Evolutionary conservation across 2,888 invertebrate genomes (phyloP).

Genomic region (Agrotis clavis): DNA sequence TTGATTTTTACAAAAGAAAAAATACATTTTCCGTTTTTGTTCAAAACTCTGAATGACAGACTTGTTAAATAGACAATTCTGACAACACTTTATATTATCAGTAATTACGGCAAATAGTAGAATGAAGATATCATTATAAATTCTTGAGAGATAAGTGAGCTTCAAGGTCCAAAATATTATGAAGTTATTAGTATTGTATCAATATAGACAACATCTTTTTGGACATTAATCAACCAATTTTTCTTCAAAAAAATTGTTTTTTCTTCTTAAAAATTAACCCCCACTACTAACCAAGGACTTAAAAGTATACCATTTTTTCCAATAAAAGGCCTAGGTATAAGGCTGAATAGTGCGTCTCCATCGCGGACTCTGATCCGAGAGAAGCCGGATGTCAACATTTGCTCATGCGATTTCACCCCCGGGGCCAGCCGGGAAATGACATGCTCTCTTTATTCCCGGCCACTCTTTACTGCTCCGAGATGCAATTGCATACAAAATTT

Average conservation of each 20-base stretch:
- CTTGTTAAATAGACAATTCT: too few relatives aligned
- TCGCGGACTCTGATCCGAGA: constrained; percentile 71
- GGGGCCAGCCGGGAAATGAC: constrained; percentile 83
- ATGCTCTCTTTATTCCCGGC: constrained; percentile 76
- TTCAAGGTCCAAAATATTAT: neutral
- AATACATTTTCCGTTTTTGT: too few relatives aligned
- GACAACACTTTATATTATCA: too few relatives aligned
- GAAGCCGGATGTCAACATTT: constrained; percentile 87
- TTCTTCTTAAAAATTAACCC: constrained; percentile 1
- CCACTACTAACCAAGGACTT: constrained; percentile 1
- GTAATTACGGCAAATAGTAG: too few relatives aligned
- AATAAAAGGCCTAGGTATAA: constrained; percentile 54
- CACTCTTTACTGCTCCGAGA: constrained; percentile 73
- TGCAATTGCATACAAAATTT: constrained; percentile 80
- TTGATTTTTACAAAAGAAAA: too few relatives aligned
- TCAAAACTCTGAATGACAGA: too few relatives aligned
- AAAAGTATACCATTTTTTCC: constrained; percentile 38
- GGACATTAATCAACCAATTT: neutral
- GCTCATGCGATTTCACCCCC: constrained; percentile 80
- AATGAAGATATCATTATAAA: too few relatives aligned
- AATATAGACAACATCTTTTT: neutral
- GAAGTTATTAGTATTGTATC: neutral
- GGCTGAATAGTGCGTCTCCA: constrained; percentile 66
- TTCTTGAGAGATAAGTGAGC: too few relatives aligned
- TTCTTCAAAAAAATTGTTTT: too few relatives aligned